A percentile compares a stretch with the other conserved stretches of the same genome.
These are phyloP conservation scores for Campoletis raptor DNA, from an alignment of 2,888 invertebrate species.

Conservation along the genomic window DNA sequence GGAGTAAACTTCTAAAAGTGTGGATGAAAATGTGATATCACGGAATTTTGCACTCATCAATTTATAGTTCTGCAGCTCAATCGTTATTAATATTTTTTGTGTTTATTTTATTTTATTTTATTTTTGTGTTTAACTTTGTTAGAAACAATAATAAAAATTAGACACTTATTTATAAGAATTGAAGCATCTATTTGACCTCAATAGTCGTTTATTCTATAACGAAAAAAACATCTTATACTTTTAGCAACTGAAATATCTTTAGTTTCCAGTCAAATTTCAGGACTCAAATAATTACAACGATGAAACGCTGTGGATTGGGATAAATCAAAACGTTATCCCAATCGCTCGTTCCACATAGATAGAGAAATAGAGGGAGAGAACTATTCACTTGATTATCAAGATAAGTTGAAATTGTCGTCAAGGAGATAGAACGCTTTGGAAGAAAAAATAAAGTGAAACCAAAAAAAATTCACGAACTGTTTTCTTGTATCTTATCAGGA, in stretches of 20 bases:
- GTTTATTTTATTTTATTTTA: too few relatives aligned
- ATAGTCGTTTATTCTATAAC: not conserved
- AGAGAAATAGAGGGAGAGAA: conserved; percentile 20
- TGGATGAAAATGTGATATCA: too few relatives aligned
- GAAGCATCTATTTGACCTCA: not conserved
- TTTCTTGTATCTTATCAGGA: conserved; percentile 63
- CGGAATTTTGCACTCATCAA: too few relatives aligned
- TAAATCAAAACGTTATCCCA: conserved; percentile 22
- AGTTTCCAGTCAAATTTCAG: not conserved
- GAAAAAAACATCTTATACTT: not conserved
- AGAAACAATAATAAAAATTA: too few relatives aligned
- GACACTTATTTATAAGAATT: too few relatives aligned
- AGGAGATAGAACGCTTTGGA: conserved; percentile 26
- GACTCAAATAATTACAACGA: conserved; percentile 7
- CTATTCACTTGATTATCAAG: conserved; percentile 30
- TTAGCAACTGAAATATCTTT: not conserved
- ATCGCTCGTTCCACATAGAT: conserved; percentile 50
- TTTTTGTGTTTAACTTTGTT: too few relatives aligned
- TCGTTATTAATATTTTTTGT: too few relatives aligned
- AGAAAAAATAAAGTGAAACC: not conserved
- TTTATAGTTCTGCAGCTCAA: too few relatives aligned
- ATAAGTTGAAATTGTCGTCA: conserved; percentile 38
- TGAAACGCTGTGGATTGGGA: conserved; percentile 3
- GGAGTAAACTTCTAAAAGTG: too few relatives aligned
- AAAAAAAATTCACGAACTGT: conserved; percentile 38